A percentile compares a stretch with the other conserved stretches of the same genome.
phyloP scores from a whole-genome alignment of 1,140 invertebrate species.

The Aricia agestis region DNA sequence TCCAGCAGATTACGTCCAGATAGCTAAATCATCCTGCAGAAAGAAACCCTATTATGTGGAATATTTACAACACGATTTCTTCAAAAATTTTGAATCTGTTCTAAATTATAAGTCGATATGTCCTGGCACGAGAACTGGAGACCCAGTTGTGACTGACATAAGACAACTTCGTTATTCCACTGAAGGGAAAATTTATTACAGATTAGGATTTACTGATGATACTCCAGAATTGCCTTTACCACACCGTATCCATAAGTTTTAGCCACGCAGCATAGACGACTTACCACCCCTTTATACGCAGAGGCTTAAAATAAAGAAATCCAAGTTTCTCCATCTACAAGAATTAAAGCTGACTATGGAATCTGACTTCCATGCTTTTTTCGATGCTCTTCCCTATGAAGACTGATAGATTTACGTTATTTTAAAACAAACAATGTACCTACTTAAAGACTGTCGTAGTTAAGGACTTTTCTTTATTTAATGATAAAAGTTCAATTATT shows the following conservation, averaged over 20 bases:
- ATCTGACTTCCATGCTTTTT: not conserved
- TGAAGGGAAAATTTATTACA: slow-evolving; percentile 6
- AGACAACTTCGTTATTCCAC: slow-evolving; percentile 4
- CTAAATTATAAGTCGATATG: slow-evolving; percentile 3
- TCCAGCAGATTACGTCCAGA: not conserved
- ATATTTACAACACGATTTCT: slow-evolving; percentile 9
- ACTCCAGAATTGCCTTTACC: not conserved
- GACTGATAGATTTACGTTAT: not conserved
- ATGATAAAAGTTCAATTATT: no score
- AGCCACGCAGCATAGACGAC: no score
- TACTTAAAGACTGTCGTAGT: no score
- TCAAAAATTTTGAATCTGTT: slow-evolving; percentile 12
- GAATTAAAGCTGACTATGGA: not conserved
- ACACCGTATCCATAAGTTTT: not conserved
- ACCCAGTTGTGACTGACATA: slow-evolving; percentile 3
- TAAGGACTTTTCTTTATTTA: no score
- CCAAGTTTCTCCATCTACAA: not conserved
- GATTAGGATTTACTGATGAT: not conserved
- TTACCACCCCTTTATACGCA: not conserved
- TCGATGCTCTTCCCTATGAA: not conserved
- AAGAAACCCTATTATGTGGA: slow-evolving; percentile 1
- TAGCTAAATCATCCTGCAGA: not conserved
- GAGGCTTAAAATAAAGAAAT: not conserved
- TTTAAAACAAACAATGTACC: no score
- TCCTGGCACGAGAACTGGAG: not conserved